A percentile compares a stretch with the other conserved stretches of the same genome.
Conservation (phyloP, 2,888 invertebrate genomes). For the Nomada fabriciana region DNA sequence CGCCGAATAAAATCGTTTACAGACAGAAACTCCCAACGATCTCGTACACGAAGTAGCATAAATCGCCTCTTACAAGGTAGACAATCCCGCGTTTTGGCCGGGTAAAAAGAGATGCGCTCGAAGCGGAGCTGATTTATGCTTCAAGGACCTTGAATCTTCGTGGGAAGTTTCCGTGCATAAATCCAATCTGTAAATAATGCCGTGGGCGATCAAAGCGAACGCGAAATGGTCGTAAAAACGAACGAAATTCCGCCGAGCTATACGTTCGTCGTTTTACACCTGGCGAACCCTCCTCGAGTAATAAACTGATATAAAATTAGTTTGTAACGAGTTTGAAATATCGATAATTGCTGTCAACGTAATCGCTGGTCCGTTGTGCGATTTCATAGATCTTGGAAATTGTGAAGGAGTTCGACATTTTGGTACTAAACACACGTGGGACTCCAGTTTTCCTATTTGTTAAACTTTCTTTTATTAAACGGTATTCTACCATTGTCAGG, state of each 20-base stretch:
- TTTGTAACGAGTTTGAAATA: slow-evolving; percentile 14
- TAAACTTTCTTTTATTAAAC: background rate
- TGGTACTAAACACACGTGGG: background rate
- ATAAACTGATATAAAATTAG: slow-evolving; percentile 23
- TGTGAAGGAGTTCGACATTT: slow-evolving; percentile 21
- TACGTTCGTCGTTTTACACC: slow-evolving; percentile 18
- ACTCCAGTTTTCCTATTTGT: slow-evolving; percentile 6
- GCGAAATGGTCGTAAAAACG: slow-evolving; percentile 28
- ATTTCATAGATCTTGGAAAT: slow-evolving; percentile 6
- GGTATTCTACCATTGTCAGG: too few species aligned
- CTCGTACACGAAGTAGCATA: slow-evolving; percentile 27
- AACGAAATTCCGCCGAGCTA: background rate
- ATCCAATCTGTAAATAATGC: slow-evolving; percentile 60
- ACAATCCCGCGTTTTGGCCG: slow-evolving; percentile 40
- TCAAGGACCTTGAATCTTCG: slow-evolving; percentile 61
- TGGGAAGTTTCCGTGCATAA: slow-evolving; percentile 63
- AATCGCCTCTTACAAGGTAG: slow-evolving; percentile 42
- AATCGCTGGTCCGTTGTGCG: background rate
- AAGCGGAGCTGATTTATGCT: slow-evolving; percentile 54
- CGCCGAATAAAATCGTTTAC: background rate
- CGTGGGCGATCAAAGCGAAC: slow-evolving; percentile 55
- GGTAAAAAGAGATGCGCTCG: background rate
- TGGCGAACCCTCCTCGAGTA: background rate
- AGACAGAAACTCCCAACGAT: background rate
- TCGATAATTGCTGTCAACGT: slow-evolving; percentile 15